Conservation (phyloP, 2,797 vertebrate genomes). For the Cephalopachus bancanus region DNA sequence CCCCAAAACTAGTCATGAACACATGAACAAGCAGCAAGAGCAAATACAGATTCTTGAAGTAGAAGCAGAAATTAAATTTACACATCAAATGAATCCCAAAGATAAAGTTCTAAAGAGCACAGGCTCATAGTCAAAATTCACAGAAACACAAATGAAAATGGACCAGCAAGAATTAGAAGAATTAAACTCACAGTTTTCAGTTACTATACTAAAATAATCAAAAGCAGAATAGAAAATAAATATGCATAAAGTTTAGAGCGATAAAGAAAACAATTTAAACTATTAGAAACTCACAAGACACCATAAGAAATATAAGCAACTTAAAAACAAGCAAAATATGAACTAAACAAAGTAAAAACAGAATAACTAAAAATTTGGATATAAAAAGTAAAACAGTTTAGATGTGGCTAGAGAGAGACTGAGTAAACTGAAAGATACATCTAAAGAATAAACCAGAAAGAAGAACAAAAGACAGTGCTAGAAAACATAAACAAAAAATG, state of each 20-base stretch:
- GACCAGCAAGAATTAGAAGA: neutral
- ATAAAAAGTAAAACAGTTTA: neutral
- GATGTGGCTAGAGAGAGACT: neutral
- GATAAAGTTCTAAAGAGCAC: neutral
- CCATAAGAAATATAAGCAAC: neutral
- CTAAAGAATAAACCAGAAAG: neutral
- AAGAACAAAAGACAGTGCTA: neutral
- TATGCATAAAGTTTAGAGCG: neutral
- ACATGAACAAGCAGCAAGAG: accelerated
- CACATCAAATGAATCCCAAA: neutral
- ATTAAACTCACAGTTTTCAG: neutral
- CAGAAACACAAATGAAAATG: neutral
- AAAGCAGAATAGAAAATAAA: neutral
- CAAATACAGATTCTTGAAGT: neutral
- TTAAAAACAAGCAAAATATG: too few relatives aligned
- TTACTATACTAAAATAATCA: neutral
- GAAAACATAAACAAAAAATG: neutral
- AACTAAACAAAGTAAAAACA: neutral
- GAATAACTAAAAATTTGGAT: neutral
- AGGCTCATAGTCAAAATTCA: neutral
- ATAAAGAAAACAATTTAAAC: neutral
- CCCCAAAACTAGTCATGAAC: too few relatives aligned
- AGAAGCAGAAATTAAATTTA: neutral
- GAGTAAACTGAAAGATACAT: neutral
- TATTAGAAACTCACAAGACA: neutral